phyloP scores from a whole-genome alignment of 2,797 vertebrate species.

The Craterocephalus amniculus region DNA sequence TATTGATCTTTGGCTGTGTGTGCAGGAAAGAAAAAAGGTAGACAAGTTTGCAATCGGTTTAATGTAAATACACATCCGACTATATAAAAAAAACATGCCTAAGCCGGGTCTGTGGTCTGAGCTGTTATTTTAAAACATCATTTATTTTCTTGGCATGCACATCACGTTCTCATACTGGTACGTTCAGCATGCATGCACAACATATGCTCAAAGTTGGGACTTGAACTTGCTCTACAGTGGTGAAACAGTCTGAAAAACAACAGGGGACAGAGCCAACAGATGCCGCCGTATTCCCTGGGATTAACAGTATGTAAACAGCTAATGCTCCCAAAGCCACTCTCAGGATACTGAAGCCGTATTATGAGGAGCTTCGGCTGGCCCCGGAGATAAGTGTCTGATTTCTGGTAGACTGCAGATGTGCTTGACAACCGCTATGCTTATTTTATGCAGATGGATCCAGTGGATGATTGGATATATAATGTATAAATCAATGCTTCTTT shows the following conservation, averaged over 20 bases:
- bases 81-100: background rate
- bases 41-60: background rate
- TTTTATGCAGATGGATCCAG: background rate
- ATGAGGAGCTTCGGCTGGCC: background rate
- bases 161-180: slow-evolving; percentile 15
- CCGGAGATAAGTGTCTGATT: background rate
- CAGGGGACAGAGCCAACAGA: slow-evolving; percentile 30
- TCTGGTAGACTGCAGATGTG: background rate
- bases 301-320: slow-evolving; percentile 28
- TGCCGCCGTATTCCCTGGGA: slow-evolving; percentile 34
- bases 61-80: background rate
- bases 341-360: background rate
- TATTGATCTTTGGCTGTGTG: slow-evolving; percentile 2
- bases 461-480: background rate
- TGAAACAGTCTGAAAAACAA: slow-evolving; percentile 31
- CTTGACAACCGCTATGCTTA: background rate
- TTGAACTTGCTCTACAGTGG: slow-evolving; percentile 51
- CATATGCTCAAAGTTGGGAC: slow-evolving; percentile 38
- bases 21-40: background rate
- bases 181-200: slow-evolving; percentile 20
- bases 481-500: background rate
- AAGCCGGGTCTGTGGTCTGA: background rate
- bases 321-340: slow-evolving; percentile 13
- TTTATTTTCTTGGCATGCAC: background rate
- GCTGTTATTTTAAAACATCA: background rate